Evolutionary conservation across 92 coral and sea anemone genomes (phyloP).

Genomic region (Plumapathes pennacea): DNA sequence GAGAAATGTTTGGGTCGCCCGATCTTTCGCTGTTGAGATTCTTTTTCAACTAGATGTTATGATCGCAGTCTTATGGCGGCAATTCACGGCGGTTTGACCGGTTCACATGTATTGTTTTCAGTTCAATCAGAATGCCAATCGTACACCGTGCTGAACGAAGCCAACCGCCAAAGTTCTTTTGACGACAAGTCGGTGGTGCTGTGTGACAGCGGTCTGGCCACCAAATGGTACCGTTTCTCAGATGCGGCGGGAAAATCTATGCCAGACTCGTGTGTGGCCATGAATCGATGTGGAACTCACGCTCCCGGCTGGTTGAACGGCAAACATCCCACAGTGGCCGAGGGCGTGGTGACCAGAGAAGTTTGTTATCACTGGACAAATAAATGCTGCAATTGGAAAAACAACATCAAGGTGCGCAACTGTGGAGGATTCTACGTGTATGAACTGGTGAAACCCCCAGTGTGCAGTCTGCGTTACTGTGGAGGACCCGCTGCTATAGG

Average conservation of each 20-base stretch:
- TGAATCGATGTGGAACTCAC: background rate
- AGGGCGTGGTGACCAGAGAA: background rate
- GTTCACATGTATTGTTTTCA: no score
- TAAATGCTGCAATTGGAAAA: slow-evolving; percentile 3
- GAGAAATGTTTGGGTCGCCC: no score
- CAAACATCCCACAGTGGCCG: background rate
- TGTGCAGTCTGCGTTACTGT: slow-evolving; percentile 3
- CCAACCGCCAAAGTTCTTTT: no score
- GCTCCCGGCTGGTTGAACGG: slow-evolving; percentile 2
- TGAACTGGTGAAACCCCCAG: background rate
- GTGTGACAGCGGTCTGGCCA: background rate
- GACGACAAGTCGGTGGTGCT: no score
- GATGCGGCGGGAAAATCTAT: background rate
- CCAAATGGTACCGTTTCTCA: slow-evolving; percentile 2
- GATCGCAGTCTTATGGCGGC: no score
- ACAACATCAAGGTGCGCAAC: background rate
- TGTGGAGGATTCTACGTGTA: slow-evolving; percentile 1
- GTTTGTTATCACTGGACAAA: background rate
- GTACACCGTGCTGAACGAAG: no score
- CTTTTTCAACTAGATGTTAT: no score
- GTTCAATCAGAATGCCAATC: no score
- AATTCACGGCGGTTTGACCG: no score
- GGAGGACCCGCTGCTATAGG: background rate
- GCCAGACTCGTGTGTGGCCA: slow-evolving; percentile 3
- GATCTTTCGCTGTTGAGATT: no score